Base-by-base conservation (phyloP, 2,888 invertebrate species). In the Nomada hirtipes region DNA sequence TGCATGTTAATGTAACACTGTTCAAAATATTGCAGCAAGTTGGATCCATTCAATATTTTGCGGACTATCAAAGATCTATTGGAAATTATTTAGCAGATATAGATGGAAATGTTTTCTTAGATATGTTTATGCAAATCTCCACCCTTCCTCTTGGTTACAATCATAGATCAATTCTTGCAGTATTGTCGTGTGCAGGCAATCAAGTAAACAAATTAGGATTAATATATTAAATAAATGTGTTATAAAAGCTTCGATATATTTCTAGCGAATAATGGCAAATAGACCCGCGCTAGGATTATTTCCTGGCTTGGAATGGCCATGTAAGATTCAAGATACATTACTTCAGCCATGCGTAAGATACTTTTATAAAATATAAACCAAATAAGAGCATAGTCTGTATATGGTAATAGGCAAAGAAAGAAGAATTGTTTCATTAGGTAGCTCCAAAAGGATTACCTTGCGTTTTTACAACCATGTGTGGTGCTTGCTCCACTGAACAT, bases 81-180 rank as follows among this genome's bases (percentile, higher is more conserved):
- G 83, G 76, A n/a, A 83, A 84, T 73, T 84, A 84, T 44, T 60
- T 84, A 71, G 73, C 76, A 26, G 79, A 84, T 50, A 79, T 84
- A 0, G 79, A 83, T 52, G 83, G 83, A 63, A 84, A 84, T 55
- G 79, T 84, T 23, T 83, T 84, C 69, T 50, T 83, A 52, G 79
- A 84, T 65, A 72, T 83, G 68, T 84, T 52, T 57, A 84, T 76
- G 76, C 79, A 84, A 79, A 3, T 83, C 18, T 71, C 76, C 10
- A 63, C 75, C 1, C 44, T 83, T 26, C 65, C 83, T 11, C 73
- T 84, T 23, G 83, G 83, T 11, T 83, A 79, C 47, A 83, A 79
- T 52, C 75, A 84, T 69, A 63, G 82, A 4, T 50, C 82, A 0
- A 84, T 84, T 1, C 72, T 83, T 7, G 67, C 52, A 26, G 67